These are phyloP conservation scores for Octonoba sinensis DNA, from an alignment of 2,888 invertebrate species.

Conservation along the genomic window DNA sequence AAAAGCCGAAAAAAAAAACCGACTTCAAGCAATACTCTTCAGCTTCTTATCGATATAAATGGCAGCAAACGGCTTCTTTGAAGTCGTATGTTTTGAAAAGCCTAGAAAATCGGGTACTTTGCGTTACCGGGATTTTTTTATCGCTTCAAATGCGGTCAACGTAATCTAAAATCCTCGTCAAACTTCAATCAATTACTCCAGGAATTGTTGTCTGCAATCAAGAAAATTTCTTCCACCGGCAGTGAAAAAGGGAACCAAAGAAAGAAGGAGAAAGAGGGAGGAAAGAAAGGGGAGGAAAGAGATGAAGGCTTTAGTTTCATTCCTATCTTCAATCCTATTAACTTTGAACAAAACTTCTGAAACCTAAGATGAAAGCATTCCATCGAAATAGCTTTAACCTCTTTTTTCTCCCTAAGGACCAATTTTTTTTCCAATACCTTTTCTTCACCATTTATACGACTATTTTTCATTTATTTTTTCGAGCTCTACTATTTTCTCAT, in stretches of 20 bases:
- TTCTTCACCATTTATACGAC: conserved; percentile 61
- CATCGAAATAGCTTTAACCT: conserved; percentile 60
- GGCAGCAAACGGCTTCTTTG: no score
- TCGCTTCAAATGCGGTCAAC: conserved; percentile 27
- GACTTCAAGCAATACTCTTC: no score
- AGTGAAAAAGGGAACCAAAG: conserved; percentile 34
- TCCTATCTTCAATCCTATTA: conserved; percentile 63
- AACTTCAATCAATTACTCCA: conserved; percentile 61
- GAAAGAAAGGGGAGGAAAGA: conserved; percentile 24
- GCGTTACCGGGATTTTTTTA: conserved; percentile 3
- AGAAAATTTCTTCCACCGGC: conserved; percentile 46
- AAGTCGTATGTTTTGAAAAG: no score
- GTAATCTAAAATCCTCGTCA: conserved; percentile 59
- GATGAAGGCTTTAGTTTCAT: conserved; percentile 61
- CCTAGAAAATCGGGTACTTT: background rate
- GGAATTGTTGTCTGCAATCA: conserved; percentile 57
- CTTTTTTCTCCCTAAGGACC: conserved; percentile 18
- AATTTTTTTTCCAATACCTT: conserved; percentile 60
- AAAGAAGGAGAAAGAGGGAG: conserved; percentile 30
- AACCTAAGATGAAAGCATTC: conserved; percentile 63
- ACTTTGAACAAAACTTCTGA: conserved; percentile 64
- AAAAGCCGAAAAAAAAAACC: no score
- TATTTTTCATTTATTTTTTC: conserved; percentile 21
- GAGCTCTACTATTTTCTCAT: conserved; percentile 40
- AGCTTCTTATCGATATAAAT: no score